Conservation (phyloP, 2,113 vertebrate species). For the Amphilophus citrinellus region DNA sequence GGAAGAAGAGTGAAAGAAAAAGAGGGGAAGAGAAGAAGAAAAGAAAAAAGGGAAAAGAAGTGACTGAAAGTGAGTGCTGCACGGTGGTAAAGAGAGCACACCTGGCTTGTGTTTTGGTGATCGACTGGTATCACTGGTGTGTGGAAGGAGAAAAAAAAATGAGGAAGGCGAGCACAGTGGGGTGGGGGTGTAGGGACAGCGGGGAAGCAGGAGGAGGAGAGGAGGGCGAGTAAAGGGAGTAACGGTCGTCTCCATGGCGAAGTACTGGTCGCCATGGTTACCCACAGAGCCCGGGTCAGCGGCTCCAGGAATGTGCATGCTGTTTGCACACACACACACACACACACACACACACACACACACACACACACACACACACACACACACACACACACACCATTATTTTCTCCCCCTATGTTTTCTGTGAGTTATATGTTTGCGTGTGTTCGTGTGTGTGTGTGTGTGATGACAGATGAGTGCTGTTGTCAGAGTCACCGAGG, state of each 20-base stretch:
- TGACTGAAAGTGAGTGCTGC: constrained; percentile 5
- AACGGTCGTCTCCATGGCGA: constrained; percentile 81
- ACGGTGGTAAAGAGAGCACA: constrained; percentile 37
- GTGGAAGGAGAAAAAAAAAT: constrained; percentile 7
- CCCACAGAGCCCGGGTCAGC: constrained; percentile 78
- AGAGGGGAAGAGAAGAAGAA: background rate
- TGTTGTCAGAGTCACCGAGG: constrained; percentile 67
- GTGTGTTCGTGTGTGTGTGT: constrained; percentile 27
- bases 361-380: constrained; percentile 19
- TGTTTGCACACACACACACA: constrained; percentile 53
- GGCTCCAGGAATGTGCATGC: constrained; percentile 76
- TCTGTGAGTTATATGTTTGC: constrained; percentile 23
- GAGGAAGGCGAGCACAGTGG: constrained; percentile 21
- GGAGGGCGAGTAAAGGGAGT: constrained; percentile 69
- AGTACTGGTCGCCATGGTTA: constrained; percentile 79
- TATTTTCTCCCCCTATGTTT: constrained; percentile 50
- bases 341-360: constrained; percentile 23
- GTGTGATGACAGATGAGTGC: constrained; percentile 65
- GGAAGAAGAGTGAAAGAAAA: background rate
- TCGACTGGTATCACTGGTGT: constrained; percentile 28
- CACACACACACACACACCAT: constrained; percentile 27
- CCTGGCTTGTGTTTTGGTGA: constrained; percentile 39
- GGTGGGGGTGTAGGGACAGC: background rate
- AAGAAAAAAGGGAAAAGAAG: background rate
- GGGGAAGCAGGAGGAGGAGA: constrained; percentile 32